Base-by-base conservation (phyloP, 92 coral and sea anemone genomes). In the Siderastrea radians region DNA sequence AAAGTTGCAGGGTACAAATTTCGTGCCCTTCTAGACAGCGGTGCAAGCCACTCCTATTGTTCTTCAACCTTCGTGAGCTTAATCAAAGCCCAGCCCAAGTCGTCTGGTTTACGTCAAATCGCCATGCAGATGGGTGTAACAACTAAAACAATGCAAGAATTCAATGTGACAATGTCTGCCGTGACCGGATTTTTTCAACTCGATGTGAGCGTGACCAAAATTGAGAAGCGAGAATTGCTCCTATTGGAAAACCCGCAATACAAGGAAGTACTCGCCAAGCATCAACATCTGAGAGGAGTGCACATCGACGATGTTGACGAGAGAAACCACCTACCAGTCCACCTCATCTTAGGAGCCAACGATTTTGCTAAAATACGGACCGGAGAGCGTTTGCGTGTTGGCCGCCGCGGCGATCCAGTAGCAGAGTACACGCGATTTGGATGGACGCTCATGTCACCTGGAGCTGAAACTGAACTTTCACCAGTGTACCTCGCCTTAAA, bases 401-500 rank as follows among this genome's bases (percentile, higher is more conserved):
- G 95, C 54, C 68, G 91, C 17, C 87, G 87, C n/a, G 94, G 88
- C 51, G 93, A 90, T 80, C 94, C 96, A 8, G 91, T 88, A 26
- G 94, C 96, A 5, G 93, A 88, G 81, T 76, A 76, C 9, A 94
- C 93, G 47, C 88, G 81, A n/a, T 81, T 94, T 74, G 96, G 96
- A 52, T 91, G 94, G 96, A 44, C 94, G 2, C 78, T 91, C 10
- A 88, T 91, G 92, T 91, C 93, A 65, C 96, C 95, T 15, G 95
- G 87, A 77, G 93, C 81, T 12, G 95, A 89, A 68, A 73, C 74
- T 2, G 38, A 26, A 0, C 38, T 26, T 26, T 26, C 38, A 26
- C 38, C 38, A 26, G 38, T 26, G 38, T 26, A 26, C 38, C 38
- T 26, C 38, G 38, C 38, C 38, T 26, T 26, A 26, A 26, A 26